Evolutionary conservation across 1,140 invertebrate species (phyloP).

Genomic region (Nasonia longicornis): DNA sequence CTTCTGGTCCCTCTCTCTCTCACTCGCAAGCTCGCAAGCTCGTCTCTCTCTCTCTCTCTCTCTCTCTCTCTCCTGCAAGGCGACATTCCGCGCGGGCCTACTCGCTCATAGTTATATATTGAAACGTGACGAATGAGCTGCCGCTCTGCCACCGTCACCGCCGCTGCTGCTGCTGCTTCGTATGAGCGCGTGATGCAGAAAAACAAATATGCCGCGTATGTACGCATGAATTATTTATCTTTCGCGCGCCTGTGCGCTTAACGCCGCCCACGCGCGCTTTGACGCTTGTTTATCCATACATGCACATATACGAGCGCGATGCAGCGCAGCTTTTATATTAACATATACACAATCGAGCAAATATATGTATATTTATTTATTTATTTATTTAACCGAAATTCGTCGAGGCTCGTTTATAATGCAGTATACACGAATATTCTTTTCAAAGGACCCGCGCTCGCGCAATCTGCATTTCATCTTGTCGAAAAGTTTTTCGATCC

Average conservation of each 20-base stretch:
- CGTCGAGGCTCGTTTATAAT: background rate
- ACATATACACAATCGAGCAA: background rate
- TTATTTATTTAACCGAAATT: background rate
- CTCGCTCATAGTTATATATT: slow-evolving; percentile 1
- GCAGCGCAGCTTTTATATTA: background rate
- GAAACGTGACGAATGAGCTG: background rate
- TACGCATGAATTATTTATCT: slow-evolving; percentile 4
- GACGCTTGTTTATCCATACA: too few species aligned
- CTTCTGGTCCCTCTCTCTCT: background rate
- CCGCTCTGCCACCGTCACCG: too few species aligned
- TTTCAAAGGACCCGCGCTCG: background rate
- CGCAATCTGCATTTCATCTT: slow-evolving; percentile 15
- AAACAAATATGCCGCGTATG: background rate
- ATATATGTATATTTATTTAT: background rate
- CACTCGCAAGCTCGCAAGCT: too few species aligned
- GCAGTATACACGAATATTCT: background rate
- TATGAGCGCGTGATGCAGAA: background rate
- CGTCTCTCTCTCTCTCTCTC: background rate
- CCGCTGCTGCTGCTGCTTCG: too few species aligned
- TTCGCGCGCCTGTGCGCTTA: background rate
- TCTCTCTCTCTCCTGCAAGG: too few species aligned
- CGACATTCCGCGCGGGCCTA: background rate
- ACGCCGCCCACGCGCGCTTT: background rate
- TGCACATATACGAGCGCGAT: too few species aligned
- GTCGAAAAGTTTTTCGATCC: slow-evolving; percentile 23